A percentile compares a stretch with the other conserved stretches of the same genome.
phyloP scores from a whole-genome alignment of 2,888 invertebrate genomes.

The Agriopis leucophaearia region DNA sequence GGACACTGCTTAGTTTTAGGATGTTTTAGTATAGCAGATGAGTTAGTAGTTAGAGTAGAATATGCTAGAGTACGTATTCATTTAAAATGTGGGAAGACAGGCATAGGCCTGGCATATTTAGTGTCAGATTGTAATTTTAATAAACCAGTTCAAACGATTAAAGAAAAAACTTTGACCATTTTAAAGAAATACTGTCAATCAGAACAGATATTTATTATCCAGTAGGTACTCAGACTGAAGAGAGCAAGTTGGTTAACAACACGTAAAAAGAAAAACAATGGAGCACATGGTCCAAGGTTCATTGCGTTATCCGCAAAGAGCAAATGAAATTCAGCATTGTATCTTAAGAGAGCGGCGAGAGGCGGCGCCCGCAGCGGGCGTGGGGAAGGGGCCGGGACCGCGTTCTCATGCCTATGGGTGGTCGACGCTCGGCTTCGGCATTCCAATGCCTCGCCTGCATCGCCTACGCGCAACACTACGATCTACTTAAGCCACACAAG shows the following conservation, averaged over 20 bases:
- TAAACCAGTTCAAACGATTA: background rate
- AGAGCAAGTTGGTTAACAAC: constrained; percentile 10
- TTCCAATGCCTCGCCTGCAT: constrained; percentile 84
- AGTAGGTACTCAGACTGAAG: background rate
- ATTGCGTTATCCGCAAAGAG: constrained; percentile 68
- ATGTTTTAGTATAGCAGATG: constrained; percentile 22
- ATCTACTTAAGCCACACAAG: constrained; percentile 60
- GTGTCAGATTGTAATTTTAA: background rate
- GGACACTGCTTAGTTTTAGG: constrained; percentile 62
- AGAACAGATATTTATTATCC: background rate
- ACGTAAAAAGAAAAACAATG: constrained; percentile 46
- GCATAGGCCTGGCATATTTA: background rate
- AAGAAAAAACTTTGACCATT: background rate
- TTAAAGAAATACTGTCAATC: background rate
- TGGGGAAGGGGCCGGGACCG: constrained; percentile 82
- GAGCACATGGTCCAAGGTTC: constrained; percentile 55
- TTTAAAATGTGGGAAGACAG: background rate
- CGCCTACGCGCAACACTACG: constrained; percentile 79
- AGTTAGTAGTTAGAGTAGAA: constrained; percentile 14
- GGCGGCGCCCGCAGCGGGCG: constrained; percentile 78
- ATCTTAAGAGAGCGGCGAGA: constrained; percentile 77
- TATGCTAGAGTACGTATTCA: background rate
- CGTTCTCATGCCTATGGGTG: constrained; percentile 86
- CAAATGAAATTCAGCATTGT: constrained; percentile 84
- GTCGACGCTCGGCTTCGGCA: constrained; percentile 85